Conservation (phyloP, 2,797 vertebrate species). For the Acridotheres tristis region DNA sequence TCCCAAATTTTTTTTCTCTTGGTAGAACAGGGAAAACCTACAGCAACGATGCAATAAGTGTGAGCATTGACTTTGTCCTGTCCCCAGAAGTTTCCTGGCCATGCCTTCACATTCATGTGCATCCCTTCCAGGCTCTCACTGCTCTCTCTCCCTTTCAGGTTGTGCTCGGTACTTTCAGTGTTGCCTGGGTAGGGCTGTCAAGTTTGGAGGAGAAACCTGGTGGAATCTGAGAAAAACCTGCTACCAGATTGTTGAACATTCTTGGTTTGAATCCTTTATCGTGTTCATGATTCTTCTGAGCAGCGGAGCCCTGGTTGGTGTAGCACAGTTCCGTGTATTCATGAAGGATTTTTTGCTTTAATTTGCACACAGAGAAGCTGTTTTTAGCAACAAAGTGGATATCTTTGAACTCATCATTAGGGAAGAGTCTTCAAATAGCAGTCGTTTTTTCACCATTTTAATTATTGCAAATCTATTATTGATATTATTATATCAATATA, state of each 20-base stretch:
- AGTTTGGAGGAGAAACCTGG: slow-evolving; percentile 78
- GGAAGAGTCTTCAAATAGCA: neutral
- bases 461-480: neutral
- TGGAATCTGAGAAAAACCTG: slow-evolving; percentile 92
- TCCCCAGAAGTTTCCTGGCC: neutral
- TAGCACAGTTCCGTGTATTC: neutral
- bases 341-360: neutral
- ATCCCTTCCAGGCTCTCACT: neutral
- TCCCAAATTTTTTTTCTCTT: neutral
- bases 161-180: slow-evolving; percentile 78
- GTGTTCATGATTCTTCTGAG: slow-evolving; percentile 98
- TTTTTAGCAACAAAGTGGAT: neutral
- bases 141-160: slow-evolving; percentile 70
- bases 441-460: neutral
- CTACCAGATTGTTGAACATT: slow-evolving; percentile 92
- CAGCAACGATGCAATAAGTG: accelerated
- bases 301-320: slow-evolving; percentile 88
- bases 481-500: neutral
- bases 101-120: neutral
- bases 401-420: neutral
- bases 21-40: neutral
- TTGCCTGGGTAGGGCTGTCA: slow-evolving; percentile 70
- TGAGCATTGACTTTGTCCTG: neutral
- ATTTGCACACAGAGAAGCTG: neutral
- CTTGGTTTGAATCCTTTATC: slow-evolving; percentile 97